A percentile compares a stretch with the other conserved stretches of the same genome.
These are phyloP conservation scores for Sebastes fasciatus DNA, from an alignment of 2,113 vertebrate genomes.

Conservation along the genomic window DNA sequence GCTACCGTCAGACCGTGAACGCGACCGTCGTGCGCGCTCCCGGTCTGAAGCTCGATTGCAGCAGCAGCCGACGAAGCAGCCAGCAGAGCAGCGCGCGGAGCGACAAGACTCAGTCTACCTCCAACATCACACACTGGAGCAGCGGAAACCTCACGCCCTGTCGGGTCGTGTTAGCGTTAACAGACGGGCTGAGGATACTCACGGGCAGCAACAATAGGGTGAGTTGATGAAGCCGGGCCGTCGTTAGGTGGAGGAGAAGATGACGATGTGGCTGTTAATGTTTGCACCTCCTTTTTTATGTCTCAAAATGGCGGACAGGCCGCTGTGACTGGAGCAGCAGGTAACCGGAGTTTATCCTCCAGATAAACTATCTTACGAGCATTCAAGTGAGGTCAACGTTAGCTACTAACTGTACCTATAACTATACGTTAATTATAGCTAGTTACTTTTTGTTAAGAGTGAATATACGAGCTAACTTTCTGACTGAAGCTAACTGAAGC, in stretches of 20 bases:
- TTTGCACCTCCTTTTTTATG: slow-evolving; percentile 83
- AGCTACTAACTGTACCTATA: too few species aligned
- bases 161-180: slow-evolving; percentile 59
- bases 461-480: slow-evolving; percentile 64
- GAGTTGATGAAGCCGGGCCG: slow-evolving; percentile 53
- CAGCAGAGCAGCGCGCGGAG: slow-evolving; percentile 68
- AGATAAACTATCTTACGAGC: not conserved
- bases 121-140: slow-evolving; percentile 60
- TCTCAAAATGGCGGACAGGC: slow-evolving; percentile 89
- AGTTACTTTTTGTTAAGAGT: not conserved
- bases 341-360: slow-evolving; percentile 58
- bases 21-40: slow-evolving; percentile 75
- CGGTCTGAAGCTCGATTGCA: slow-evolving; percentile 77
- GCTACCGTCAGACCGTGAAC: slow-evolving; percentile 63
- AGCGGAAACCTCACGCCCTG: slow-evolving; percentile 72
- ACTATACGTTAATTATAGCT: not conserved
- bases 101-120: slow-evolving; percentile 71
- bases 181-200: slow-evolving; percentile 53
- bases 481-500: slow-evolving; percentile 63
- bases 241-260: slow-evolving; percentile 69
- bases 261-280: slow-evolving; percentile 83
- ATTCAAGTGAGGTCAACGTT: not conserved
- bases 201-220: slow-evolving; percentile 74
- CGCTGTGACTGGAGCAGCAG: slow-evolving; percentile 81
- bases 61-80: slow-evolving; percentile 78